Base-by-base conservation (phyloP, 2,113 vertebrate genomes). In the Atractosteus spatula region DNA sequence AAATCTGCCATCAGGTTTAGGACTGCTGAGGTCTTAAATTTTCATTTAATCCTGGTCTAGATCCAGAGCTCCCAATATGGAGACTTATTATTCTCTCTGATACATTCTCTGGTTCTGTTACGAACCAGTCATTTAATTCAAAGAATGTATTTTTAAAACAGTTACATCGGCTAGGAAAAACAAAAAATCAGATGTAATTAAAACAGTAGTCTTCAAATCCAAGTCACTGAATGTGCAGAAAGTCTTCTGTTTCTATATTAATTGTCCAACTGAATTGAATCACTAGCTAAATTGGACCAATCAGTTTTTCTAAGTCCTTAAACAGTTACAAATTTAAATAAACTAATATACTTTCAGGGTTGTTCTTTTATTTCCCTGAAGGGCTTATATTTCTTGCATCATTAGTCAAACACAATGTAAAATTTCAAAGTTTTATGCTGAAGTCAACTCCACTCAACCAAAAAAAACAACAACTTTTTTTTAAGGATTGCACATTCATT, bases 221-320 rank as follows among this genome's bases (percentile, higher is more conserved):
- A 43, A 12, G 78, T 41, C 78, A 83, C 80, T 70, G 67, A 74
- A 84, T 29, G 86, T 76, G 70, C 73, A 75, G 55, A 82, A 82
- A 76, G 77, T 72, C 71, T 83, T 72, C 75, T 71, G 56, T 79
- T 74, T 73, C 12, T 6, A 54, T 71, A 78, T 71, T 82, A 86
- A 88, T 76, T 29, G 43, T 57, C 62, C 17, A 16, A 4, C 59
- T 62, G 13, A 8, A 54, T 16, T 71, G 29, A 10, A 51, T 71
- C 47, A 62, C 44, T 62, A 4, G 59, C 29, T 71, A 54, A 71
- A 71, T 71, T 59, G 55, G 69, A 44, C 56, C 57, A 61, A 62
- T 71, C 47, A 43, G 7, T 63, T 71, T 63, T 16, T 16, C 43
- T 51, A 62, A 57, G 44, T 17, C 7, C 44, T 54, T 62, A 71